A percentile compares a stretch with the other conserved stretches of the same genome.
Evolutionary conservation across 2,888 invertebrate genomes (phyloP).

Genomic region (Drosophila trichaetosa): DNA sequence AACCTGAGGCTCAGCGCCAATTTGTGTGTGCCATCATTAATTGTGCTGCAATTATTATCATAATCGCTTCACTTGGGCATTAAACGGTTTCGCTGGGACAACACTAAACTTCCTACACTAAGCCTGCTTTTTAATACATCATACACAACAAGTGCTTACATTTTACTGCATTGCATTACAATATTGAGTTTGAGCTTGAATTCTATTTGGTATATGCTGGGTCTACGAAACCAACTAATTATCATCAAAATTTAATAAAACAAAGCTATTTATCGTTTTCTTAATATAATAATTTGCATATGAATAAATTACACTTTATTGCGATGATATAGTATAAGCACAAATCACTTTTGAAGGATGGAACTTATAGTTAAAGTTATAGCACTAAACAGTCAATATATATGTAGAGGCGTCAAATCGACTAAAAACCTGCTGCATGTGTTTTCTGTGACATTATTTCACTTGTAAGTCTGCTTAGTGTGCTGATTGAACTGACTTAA

Average conservation of each 20-base stretch:
- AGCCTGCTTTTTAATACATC: background rate
- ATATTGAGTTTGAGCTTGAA: background rate
- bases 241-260: background rate
- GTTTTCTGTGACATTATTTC: background rate
- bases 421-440: background rate
- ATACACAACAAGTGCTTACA: background rate
- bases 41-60: slow-evolving; percentile 64
- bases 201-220: background rate
- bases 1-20: slow-evolving; percentile 26
- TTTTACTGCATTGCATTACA: background rate
- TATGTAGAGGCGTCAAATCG: background rate
- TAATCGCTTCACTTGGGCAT: slow-evolving; percentile 63
- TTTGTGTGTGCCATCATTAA: slow-evolving; percentile 63
- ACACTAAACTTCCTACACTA: background rate
- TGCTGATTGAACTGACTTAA: background rate
- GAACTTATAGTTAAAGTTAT: background rate
- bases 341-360: background rate
- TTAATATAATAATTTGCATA: background rate
- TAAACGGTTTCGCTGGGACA: background rate
- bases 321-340: background rate
- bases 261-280: background rate
- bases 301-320: background rate
- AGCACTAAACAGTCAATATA: background rate
- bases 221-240: background rate
- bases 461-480: background rate